Evolutionary conservation across 2,888 invertebrate genomes (phyloP).

Genomic region (Oscheius sp.): DNA sequence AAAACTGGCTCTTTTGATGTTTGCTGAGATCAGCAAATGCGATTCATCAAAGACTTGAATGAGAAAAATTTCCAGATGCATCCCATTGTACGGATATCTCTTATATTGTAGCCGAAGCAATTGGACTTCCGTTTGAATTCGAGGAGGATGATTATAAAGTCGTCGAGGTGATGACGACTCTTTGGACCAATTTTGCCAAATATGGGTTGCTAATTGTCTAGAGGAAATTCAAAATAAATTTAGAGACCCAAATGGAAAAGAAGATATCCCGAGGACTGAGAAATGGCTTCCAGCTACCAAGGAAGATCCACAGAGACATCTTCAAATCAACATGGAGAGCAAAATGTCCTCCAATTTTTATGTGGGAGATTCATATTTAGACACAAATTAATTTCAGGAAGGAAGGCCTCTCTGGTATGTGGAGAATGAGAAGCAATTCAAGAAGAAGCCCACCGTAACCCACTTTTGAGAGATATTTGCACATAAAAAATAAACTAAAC

Average conservation of each 20-base stretch:
- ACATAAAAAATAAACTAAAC: no score
- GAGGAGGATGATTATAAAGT: slow-evolving; percentile 21
- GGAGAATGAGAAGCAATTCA: neutral
- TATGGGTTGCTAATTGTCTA: slow-evolving; percentile 8
- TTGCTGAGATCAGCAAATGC: slow-evolving; percentile 52
- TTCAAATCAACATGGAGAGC: slow-evolving; percentile 6
- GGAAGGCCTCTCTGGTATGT: slow-evolving; percentile 7
- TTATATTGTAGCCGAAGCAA: slow-evolving; percentile 50
- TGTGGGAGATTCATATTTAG: no score
- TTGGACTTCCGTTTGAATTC: slow-evolving; percentile 27
- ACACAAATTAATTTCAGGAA: neutral
- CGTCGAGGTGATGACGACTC: slow-evolving; percentile 11
- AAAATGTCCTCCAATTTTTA: slow-evolving; percentile 15
- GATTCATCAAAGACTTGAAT: slow-evolving; percentile 62
- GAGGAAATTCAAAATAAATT: neutral
- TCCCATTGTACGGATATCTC: slow-evolving; percentile 54
- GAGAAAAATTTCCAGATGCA: slow-evolving; percentile 42
- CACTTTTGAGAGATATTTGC: no score
- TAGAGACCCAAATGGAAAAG: slow-evolving; percentile 11
- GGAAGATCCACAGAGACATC: slow-evolving; percentile 18
- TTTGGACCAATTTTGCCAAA: slow-evolving; percentile 26
- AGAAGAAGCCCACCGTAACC: no score
- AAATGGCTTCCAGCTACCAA: slow-evolving; percentile 22
- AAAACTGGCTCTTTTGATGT: neutral
- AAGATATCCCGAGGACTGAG: neutral